Evolutionary conservation across 1,140 invertebrate species (phyloP), one percentile per base, ranked within the genome.

Genomic region (Sarcophaga bullata): DNA sequence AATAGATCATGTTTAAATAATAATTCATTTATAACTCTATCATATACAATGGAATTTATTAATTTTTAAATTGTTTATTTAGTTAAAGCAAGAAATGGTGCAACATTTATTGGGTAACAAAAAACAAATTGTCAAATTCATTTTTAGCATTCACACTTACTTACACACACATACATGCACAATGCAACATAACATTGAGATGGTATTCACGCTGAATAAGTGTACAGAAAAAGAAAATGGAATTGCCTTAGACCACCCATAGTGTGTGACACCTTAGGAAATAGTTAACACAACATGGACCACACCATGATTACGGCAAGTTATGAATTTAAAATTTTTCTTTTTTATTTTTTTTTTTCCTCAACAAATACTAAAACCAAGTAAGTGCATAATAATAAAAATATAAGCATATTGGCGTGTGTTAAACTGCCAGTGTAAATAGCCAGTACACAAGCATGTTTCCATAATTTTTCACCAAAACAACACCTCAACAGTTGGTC

Each of bases 121-220:
- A 49, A n/a, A 81, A 86, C 84, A 84, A 82, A 82, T 84, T 84
- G 84, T 84, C 82, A 87, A 86, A 88, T 87, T 86, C 88, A 86
- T 88, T 88, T 88, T 88, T 75, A 87, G 86, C 86, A 88, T 88
- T 88, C 88, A 88, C 88, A 88, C 75, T 78, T 78, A 88, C 19
- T 8, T 80, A 58, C 50, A 9, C 50, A 52, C 8, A 25, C 10
- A 25, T 72, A 9, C 37, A 19, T 8, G 0, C 62, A 19, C 8
- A 25, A 72, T 25, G 37, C 62, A 7, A 19, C 11, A 19, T 25
- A 78, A 8, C 19, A 48, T 52, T 78, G 75, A 78, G 75, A 6
- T 47, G 6, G 48, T 48, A 49, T 48, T 49, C 48, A 49, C 73
- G 11, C n/a, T 19, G 48, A 49, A 11, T 15, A 17, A 68, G 50